Base-by-base conservation (phyloP, 2,888 invertebrate species). In the Acanthosepion lycidas region DNA sequence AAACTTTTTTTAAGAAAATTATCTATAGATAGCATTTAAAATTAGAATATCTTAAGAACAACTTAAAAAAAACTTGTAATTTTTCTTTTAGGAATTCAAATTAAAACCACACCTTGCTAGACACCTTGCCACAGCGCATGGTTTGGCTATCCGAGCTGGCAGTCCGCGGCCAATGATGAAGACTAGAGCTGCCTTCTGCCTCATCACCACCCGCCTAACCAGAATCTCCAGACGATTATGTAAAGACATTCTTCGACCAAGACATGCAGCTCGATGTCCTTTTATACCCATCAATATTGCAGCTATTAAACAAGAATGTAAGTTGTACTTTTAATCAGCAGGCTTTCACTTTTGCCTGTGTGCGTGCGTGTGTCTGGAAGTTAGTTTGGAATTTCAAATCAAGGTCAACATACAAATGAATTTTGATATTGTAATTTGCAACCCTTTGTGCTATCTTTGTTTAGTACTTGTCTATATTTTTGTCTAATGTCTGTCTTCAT, bases 151-250 rank as follows among this genome's bases (percentile, higher is more conserved):
- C 96, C 98, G 98, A 96, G 96, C 98, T 28, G 98, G 98, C 95
- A 98, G 98, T 94, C 98, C 99, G 95, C 98, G 99, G 95, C 99
- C 99, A 94, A 99, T 99, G 93, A 99, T 99, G 99, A 99, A 99
- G 98, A 99, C 99, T 94, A 98, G 99, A 97, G 99, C 99, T 96
- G 99, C 99, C 95, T 99, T 99, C 98, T 99, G 99, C 98, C 98
- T 99, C 97, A 98, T 98, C 97, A 99, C 98, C n/a, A 99, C 99
- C 97, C 98, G 99, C 95, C 98, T 99, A 97, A 99, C 99, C 95
- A 98, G 99, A 96, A 98, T 99, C 95, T 99, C 99, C 94, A 98
- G 99, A 95, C 98, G 99, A 95, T 98, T 99, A 95, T 99, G 99
- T 97, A 98, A 98, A 96, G 98, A 98, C 96, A 98, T 99, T 96